phyloP scores from a whole-genome alignment of 2,797 vertebrate species.

The Vultur gryphus region DNA sequence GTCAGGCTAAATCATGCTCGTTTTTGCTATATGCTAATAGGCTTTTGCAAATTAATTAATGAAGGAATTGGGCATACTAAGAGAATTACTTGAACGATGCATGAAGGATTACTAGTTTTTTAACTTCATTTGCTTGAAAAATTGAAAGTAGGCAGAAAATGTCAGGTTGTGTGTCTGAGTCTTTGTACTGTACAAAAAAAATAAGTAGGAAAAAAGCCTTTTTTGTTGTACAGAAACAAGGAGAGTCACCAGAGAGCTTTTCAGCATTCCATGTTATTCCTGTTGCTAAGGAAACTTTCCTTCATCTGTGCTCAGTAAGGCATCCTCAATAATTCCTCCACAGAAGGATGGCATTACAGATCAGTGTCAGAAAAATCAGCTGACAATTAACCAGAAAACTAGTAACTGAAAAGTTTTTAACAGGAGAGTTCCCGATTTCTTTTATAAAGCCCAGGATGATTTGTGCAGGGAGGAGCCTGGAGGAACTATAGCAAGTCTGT shows the following conservation, averaged over 20 bases:
- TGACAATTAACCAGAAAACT: background rate
- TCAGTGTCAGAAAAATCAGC: background rate
- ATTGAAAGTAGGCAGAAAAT: background rate
- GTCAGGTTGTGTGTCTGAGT: background rate
- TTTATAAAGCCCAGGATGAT: background rate
- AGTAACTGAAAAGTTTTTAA: background rate
- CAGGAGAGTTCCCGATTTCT: background rate
- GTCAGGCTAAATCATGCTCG: background rate
- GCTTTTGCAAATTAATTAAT: slow-evolving; percentile 45
- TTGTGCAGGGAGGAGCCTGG: background rate
- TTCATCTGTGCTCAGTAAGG: slow-evolving; percentile 22
- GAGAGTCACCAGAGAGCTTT: slow-evolving; percentile 17
- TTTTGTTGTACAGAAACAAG: background rate
- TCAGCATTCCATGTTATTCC: slow-evolving; percentile 37
- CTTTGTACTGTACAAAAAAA: background rate
- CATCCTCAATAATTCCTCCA: slow-evolving; percentile 1
- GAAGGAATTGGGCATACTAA: background rate
- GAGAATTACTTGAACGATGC: background rate
- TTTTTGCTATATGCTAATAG: background rate
- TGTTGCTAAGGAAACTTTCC: slow-evolving; percentile 53
- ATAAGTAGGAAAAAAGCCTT: background rate
- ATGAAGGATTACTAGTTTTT: slow-evolving; percentile 7
- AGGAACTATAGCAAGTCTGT: background rate
- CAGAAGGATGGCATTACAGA: background rate
- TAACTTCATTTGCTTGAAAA: background rate